phyloP scores from a whole-genome alignment of 2,888 invertebrate genomes.

The Chloroclystis v-ata region DNA sequence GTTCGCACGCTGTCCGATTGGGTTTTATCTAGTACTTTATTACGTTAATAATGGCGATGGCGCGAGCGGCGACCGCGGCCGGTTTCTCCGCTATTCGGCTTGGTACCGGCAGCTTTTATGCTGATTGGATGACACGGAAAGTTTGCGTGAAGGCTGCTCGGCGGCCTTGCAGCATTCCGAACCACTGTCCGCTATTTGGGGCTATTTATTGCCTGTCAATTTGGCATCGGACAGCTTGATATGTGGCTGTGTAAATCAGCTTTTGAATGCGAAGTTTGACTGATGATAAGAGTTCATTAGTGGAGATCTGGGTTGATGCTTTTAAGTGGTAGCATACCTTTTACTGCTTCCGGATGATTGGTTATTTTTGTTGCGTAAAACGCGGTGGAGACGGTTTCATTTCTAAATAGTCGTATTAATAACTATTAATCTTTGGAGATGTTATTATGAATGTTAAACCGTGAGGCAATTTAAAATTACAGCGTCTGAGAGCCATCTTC shows the following conservation, averaged over 20 bases:
- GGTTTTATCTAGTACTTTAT: slow-evolving; percentile 75
- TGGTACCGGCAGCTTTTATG: slow-evolving; percentile 59
- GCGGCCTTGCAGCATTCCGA: slow-evolving; percentile 71
- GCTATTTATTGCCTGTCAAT: slow-evolving; percentile 57
- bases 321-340: slow-evolving; percentile 13
- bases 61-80: slow-evolving; percentile 64
- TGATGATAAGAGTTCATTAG: slow-evolving; percentile 25
- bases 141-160: slow-evolving; percentile 57
- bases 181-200: slow-evolving; percentile 56
- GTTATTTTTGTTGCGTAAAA: slow-evolving; percentile 5
- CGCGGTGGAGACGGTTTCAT: not conserved
- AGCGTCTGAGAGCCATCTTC: slow-evolving; percentile 8
- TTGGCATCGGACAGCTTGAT: slow-evolving; percentile 44
- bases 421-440: not conserved
- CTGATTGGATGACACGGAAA: slow-evolving; percentile 72
- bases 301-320: slow-evolving; percentile 22
- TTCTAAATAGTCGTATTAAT: not conserved
- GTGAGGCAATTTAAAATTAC: not conserved
- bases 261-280: slow-evolving; percentile 31
- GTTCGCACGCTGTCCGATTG: slow-evolving; percentile 75
- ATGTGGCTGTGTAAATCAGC: slow-evolving; percentile 37
- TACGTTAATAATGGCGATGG: slow-evolving; percentile 66
- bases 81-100: slow-evolving; percentile 65
- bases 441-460: not conserved
- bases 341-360: slow-evolving; percentile 4